phyloP scores from a whole-genome alignment of 2,888 invertebrate genomes.

The Hypomecis atomaria region DNA sequence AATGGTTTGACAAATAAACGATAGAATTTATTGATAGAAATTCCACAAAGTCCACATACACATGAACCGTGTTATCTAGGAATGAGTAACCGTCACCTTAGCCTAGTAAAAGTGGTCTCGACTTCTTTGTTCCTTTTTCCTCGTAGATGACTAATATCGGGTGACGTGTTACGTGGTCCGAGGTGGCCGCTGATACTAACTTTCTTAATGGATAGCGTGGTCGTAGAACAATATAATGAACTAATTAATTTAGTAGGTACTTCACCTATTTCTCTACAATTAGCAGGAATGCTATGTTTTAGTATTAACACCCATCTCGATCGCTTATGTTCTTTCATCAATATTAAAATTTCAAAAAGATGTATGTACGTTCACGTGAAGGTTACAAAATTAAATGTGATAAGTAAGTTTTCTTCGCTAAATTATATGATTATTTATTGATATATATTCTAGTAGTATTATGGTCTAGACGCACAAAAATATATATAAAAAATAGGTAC shows the following conservation, averaged over 20 bases:
- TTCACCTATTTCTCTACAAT: background rate
- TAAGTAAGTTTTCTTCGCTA: too few species aligned
- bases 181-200: conserved; percentile 58
- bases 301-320: too few species aligned
- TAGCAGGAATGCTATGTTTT: background rate
- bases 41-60: background rate
- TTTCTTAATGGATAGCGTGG: conserved; percentile 73
- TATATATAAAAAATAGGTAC: too few species aligned
- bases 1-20: too few species aligned
- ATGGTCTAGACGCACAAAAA: too few species aligned
- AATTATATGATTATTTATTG: too few species aligned
- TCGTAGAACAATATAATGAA: conserved; percentile 20
- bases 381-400: too few species aligned
- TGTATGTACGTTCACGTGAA: too few species aligned
- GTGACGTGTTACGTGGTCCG: conserved; percentile 62
- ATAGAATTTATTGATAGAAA: conserved; percentile 5
- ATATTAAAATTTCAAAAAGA: too few species aligned
- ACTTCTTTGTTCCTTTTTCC: conserved; percentile 67
- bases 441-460: too few species aligned
- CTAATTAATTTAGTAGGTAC: conserved; percentile 13
- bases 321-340: too few species aligned
- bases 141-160: conserved; percentile 70
- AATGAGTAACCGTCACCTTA: conserved; percentile 46
- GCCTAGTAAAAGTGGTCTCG: conserved; percentile 45
- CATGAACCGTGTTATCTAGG: conserved; percentile 19